These are phyloP conservation scores for Cettia cetti DNA, from an alignment of 2,113 vertebrate genomes.

Conservation along the genomic window DNA sequence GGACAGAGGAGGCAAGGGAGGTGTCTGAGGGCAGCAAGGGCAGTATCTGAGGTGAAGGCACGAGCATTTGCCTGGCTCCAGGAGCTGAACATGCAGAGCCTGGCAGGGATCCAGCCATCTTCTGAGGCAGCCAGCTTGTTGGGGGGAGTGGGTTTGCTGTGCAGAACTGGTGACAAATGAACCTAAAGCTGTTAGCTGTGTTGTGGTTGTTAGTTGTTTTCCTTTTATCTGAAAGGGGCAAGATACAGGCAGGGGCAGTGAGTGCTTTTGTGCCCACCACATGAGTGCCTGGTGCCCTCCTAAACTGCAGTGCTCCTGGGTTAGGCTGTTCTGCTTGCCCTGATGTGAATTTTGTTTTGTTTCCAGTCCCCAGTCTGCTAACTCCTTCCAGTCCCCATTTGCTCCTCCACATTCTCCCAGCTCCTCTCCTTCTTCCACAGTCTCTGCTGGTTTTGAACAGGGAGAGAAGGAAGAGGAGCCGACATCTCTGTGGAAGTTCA, in stretches of 20 bases:
- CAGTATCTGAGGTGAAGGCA: neutral
- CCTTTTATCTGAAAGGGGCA: neutral
- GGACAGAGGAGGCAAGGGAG: neutral
- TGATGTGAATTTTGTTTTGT: neutral
- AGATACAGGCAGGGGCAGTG: neutral
- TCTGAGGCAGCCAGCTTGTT: neutral
- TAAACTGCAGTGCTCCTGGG: neutral
- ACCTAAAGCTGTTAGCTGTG: neutral
- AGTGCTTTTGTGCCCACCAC: neutral
- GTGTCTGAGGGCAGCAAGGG: neutral
- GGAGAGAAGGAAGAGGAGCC: neutral
- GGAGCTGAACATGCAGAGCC: neutral
- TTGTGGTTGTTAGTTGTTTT: neutral
- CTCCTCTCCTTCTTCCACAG: neutral
- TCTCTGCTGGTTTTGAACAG: neutral
- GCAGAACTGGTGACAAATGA: conserved; percentile 10
- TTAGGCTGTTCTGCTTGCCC: neutral
- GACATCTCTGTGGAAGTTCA: neutral
- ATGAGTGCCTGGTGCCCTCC: neutral
- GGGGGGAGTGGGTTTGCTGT: neutral
- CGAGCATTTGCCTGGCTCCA: accelerated
- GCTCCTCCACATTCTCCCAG: neutral
- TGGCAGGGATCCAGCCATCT: neutral
- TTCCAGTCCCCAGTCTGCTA: neutral
- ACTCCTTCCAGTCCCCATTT: neutral